Percentiles rank a stretch among this genome's conserved stretches.
phyloP scores from a whole-genome alignment of 2,797 vertebrate genomes.

The Enteromius unitaeniatus region DNA sequence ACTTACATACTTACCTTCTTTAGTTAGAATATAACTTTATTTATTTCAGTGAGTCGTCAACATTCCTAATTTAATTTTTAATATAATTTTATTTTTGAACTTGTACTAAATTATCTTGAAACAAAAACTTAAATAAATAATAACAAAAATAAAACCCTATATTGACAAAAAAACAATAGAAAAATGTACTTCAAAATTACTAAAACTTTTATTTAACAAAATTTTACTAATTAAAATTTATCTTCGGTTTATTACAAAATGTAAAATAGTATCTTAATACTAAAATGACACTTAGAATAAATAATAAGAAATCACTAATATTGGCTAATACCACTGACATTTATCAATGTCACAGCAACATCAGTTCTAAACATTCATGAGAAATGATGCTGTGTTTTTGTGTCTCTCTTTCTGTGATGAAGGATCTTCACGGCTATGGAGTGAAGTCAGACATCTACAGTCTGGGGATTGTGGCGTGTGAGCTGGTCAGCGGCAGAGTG shows the following conservation, averaged over 20 bases:
- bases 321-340: neutral
- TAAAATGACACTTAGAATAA: no score
- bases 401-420: conserved; percentile 54
- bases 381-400: neutral
- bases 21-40: neutral
- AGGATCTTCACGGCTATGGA: conserved; percentile 96
- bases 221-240: no score
- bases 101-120: neutral
- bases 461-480: conserved; percentile 94
- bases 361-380: neutral
- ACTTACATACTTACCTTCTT: neutral
- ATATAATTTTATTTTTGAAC: neutral
- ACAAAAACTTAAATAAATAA: neutral
- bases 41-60: neutral
- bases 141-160: neutral
- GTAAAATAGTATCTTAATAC: no score
- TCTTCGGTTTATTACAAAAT: no score
- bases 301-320: neutral
- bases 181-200: neutral
- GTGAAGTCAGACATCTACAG: conserved; percentile 99
- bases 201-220: no score
- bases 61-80: neutral
- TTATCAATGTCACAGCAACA: neutral
- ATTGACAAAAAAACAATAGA: neutral
- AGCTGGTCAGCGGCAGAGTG: conserved; percentile 92